Evolutionary conservation across 2,797 vertebrate genomes (phyloP), one percentile per base, ranked within the genome.

Genomic region (Australoheros facetus): DNA sequence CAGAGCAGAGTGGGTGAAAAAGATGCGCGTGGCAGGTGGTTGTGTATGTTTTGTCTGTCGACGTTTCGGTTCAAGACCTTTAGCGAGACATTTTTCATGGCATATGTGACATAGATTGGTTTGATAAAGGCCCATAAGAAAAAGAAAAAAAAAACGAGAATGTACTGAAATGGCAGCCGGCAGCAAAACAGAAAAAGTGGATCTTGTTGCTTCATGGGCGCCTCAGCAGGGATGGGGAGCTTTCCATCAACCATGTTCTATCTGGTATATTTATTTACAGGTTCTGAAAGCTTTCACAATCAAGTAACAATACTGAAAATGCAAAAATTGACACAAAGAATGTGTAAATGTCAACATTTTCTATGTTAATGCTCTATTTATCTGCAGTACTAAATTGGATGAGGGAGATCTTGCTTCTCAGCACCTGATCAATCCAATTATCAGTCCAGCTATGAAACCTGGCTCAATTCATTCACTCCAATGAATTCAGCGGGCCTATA

Each of bases 11-110:
- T 72, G 79, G 81, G 79, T 34, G 14, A 54, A 81, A 45, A 77
- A 60, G 53, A 19, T 26, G 7, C 16, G 28, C 9, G 48, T 34
- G 39, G 23, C 56, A 48, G 26, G 55, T 72, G 77, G 77, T 60
- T 58, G 83, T 57, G 56, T 69, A 26, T 76, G 57, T 79, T 80
- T 89, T 75, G 85, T 73, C 82, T 82, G 71, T 81, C 54, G 30
- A 81, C 85, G 80, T 85, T 87, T 87, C 34, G 6, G 78, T 81
- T 58, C 69, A 34, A 77, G 85, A 87, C 86, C 87, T 90, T 89
- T 81, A 71, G 64, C 53, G 28, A 83, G 78, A 77, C 74, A 81
- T 88, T 80, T 88, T 53, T 86, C 66, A 39, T 64, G 77, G 71
- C 32, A 81, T 71, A 75, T 77, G 19, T 59, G 73, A 69, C 81